Percentiles rank a stretch among this genome's conserved stretches.
Conservation (phyloP, 37 sponge, comb jelly and placozoan species). For the Tethya wilhelma region DNA sequence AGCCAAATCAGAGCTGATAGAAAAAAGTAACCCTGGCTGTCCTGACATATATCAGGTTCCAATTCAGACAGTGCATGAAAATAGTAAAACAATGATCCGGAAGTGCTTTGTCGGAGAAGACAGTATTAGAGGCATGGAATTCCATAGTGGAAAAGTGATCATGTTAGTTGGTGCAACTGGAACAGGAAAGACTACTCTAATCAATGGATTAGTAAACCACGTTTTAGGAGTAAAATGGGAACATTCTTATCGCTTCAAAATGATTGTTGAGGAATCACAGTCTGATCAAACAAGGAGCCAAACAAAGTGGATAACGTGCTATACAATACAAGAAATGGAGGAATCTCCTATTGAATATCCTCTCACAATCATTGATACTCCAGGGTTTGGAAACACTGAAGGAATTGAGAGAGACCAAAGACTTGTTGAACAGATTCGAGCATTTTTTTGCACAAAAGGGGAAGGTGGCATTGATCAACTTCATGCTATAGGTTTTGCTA, state of each 20-base stretch:
- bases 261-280: slow-evolving; percentile 40
- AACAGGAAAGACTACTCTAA: slow-evolving; percentile 80
- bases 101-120: too few species aligned
- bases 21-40: too few species aligned
- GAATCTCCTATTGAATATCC: slow-evolving; percentile 30
- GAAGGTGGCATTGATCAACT: slow-evolving; percentile 56
- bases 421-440: slow-evolving; percentile 39
- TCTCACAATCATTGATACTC: slow-evolving; percentile 79
- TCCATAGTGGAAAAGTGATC: too few species aligned
- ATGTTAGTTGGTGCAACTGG: slow-evolving; percentile 87
- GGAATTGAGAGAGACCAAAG: slow-evolving; percentile 59
- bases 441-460: slow-evolving; percentile 42
- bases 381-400: slow-evolving; percentile 79
- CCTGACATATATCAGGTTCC: too few species aligned
- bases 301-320: slow-evolving; percentile 72
- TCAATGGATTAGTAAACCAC: slow-evolving; percentile 78
- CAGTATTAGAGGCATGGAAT: too few species aligned
- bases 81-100: too few species aligned
- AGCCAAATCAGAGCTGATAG: too few species aligned
- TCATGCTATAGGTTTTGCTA: slow-evolving; percentile 67
- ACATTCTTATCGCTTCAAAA: slow-evolving; percentile 70
- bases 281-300: slow-evolving; percentile 43
- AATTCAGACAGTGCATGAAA: too few species aligned
- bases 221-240: slow-evolving; percentile 75
- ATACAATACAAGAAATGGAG: slow-evolving; percentile 41